Conservation (phyloP, 1,140 invertebrate species). For the Apocrypta bakeri region DNA sequence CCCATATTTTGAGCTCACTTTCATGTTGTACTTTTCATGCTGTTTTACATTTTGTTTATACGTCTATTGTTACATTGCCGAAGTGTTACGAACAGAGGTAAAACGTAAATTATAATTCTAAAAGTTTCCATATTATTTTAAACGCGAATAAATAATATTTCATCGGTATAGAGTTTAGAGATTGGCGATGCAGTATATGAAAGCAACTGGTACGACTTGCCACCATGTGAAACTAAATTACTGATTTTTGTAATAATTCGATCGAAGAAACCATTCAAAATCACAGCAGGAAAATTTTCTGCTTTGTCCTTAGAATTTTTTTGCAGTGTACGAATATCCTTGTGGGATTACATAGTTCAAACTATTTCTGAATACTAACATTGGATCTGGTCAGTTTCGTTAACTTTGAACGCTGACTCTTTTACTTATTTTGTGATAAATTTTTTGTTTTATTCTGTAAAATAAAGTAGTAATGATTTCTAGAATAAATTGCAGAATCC, state of each 20-base stretch:
- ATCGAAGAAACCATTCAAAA: constrained; percentile 51
- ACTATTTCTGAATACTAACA: no score
- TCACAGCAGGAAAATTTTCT: constrained; percentile 59
- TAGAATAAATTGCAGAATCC: no score
- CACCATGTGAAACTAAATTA: constrained; percentile 42
- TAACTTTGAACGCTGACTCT: no score
- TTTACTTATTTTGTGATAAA: no score
- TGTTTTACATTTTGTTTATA: constrained; percentile 19
- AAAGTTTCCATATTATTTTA: background rate
- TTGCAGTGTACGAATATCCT: no score
- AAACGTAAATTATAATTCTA: no score
- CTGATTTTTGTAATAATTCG: constrained; percentile 56
- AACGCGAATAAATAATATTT: background rate
- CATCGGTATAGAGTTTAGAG: constrained; percentile 58
- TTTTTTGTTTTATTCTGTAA: no score
- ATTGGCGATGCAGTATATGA: constrained; percentile 55
- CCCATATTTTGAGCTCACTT: no score
- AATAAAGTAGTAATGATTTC: no score
- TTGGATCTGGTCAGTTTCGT: no score
- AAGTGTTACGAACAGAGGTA: background rate
- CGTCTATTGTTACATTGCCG: constrained; percentile 34
- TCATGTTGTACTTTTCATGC: constrained; percentile 22
- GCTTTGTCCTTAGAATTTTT: constrained; percentile 51
- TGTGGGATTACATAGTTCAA: no score
- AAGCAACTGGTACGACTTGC: constrained; percentile 56